phyloP scores from a whole-genome alignment of 1,140 invertebrate genomes.

The Anastrepha ludens region DNA sequence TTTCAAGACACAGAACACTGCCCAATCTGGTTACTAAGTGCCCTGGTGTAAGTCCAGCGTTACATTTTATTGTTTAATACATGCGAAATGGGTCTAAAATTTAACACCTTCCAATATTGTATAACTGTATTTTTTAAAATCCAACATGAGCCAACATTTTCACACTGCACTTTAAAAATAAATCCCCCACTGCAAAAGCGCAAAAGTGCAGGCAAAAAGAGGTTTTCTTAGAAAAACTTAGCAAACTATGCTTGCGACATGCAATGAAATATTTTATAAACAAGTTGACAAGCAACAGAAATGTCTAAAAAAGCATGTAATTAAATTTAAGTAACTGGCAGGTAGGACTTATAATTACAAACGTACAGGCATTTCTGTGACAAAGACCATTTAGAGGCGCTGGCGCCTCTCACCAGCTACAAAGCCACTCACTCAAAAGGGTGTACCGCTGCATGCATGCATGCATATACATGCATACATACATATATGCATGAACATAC shows the following conservation, averaged over 20 bases:
- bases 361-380: not conserved
- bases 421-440: not conserved
- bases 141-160: no score
- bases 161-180: not conserved
- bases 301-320: not conserved
- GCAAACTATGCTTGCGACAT: not conserved
- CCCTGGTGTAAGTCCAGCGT: no score
- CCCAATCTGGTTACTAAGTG: no score
- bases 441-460: not conserved
- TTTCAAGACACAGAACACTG: no score
- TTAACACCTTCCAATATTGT: no score
- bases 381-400: not conserved
- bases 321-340: constrained; percentile 42
- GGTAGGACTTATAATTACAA: not conserved
- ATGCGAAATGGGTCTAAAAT: no score
- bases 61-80: no score
- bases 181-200: not conserved
- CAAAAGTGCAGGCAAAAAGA: not conserved
- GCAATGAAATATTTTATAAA: constrained; percentile 20
- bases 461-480: not conserved
- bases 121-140: no score
- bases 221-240: not conserved
- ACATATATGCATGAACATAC: not conserved
- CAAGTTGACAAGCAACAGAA: constrained; percentile 29
- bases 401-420: constrained; percentile 5